Evolutionary conservation across 2,797 vertebrate species (phyloP).

Genomic region (Phoeniculus purpureus): DNA sequence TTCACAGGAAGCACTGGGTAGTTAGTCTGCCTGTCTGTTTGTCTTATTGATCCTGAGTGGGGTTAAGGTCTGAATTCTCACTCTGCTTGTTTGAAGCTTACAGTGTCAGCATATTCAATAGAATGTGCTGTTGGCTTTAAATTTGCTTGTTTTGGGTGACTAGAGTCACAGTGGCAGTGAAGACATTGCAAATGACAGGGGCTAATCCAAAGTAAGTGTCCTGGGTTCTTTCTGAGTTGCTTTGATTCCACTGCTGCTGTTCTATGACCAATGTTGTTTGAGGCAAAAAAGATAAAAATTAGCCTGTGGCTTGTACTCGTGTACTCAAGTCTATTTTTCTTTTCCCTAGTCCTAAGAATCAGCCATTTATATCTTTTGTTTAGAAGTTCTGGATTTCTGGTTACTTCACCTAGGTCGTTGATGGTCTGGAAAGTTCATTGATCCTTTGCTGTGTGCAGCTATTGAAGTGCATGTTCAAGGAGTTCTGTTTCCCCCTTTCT

Average conservation of each 20-base stretch:
- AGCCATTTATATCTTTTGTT: neutral
- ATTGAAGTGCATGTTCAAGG: neutral
- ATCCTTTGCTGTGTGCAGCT: neutral
- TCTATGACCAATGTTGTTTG: neutral
- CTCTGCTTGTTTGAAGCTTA: accelerated
- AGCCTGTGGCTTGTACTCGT: neutral
- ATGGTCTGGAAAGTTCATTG: neutral
- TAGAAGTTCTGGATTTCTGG: neutral
- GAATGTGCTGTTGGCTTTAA: neutral
- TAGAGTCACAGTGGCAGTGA: neutral
- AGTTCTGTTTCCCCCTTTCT: neutral
- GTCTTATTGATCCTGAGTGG: neutral
- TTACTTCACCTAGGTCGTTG: neutral
- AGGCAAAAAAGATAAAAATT: neutral
- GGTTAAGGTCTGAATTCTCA: neutral
- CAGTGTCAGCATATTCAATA: neutral
- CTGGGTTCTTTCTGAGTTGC: neutral
- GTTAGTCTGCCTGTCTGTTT: neutral
- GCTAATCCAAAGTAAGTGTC: neutral
- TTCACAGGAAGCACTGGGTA: neutral
- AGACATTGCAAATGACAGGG: accelerated
- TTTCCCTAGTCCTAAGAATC: neutral
- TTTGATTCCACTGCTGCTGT: neutral
- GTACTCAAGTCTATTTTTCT: neutral
- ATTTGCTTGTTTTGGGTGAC: neutral